Evolutionary conservation across 2,113 vertebrate genomes (phyloP), one percentile per base, ranked within the genome.

Genomic region (Megaleporinus macrocephalus): DNA sequence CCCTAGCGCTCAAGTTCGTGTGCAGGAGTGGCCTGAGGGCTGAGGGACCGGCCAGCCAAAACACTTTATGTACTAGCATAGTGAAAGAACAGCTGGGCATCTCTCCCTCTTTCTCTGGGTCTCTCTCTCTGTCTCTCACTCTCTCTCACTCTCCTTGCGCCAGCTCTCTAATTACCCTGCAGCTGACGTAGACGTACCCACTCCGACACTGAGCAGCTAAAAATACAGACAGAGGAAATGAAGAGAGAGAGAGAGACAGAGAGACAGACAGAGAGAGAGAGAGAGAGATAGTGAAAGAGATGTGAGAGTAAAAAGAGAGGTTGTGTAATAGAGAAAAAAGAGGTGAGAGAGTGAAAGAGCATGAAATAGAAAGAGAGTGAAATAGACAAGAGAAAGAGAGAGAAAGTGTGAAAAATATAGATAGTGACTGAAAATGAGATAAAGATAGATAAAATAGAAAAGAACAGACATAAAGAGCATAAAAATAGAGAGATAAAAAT

Each of bases 171-270:
- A 80, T 71, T 53, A 81, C 29, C 69, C 66, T 49, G 26, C 36
- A 16, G 26, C 82, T 80, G 79, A 77, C 74, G 61, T 63, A 27
- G 71, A 84, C 79, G 41, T 79, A 77, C 73, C 72, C 68, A 65
- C 59, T 85, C 80, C 74, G 82, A 68, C 84, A 55, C 72, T 66
- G 71, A 61, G 69, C 80, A 83, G 87, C 85, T 86, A 87, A 75
- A 86, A 84, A 87, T 80, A 63, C 77, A 72, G 29, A 75, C 16
- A 27, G 27, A 33, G 29, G 53, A 22, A 66, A 29, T 29, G 55
- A 11, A 74, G 57, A 49, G 30, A 65, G 44, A 6, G 47, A 59
- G 33, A 77, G 75, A 47, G 27, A 65, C 24, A 47, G 27, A 41
- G 27, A 27, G 41, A 47, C 5, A 59, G n/a, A 61, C 27, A 74